Base-by-base conservation (phyloP, 2,113 vertebrate genomes). In the Ondatra zibethicus region DNA sequence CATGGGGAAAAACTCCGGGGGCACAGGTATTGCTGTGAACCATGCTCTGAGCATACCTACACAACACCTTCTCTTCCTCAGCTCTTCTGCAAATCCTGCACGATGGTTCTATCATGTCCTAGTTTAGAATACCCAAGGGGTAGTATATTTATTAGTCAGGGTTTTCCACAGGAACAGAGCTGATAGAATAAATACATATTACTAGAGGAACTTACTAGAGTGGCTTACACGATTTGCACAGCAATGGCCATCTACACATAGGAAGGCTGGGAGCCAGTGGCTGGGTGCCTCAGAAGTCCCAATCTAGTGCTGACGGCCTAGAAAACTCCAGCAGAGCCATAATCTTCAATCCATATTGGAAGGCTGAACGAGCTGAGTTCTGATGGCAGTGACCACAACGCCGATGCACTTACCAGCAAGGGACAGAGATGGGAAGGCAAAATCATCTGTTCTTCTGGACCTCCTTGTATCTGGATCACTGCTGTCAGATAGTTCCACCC, bases 41-140 rank as follows among this genome's bases (percentile, higher is more conserved):
- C 19, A 29, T n/a, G 39, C n/a, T 33, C n/a, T 58, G 27, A 61
- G 36, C 47, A 0, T 0, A 31, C 17, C 47, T 31, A 1, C 63
- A 75, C 82, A 7, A 36, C 58, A 5, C 72, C 42, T 12, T 66
- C n/a, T 8, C 23, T 9, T 2, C 1, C 23, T 58, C 36, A 12
- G 66, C 27, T 76, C 42, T 36, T 52, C 50, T 8, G 1, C 1
- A 1, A 17, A 29, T 10, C 61, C 23, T 58, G 36, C 55, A 75
- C 3, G 14, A 73, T 9, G 13, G 27, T 3, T 2, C 10, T 0
- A 2, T 23, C 17, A 25, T 68, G 1, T 10, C 76, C 72, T 58
- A 13, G 17, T n/a, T 11, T 1, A 17, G 50, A 68, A 0, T 2
- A 0, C 14, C 80, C 55, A 11, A 10, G 17, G 17, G 23, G 23